These are phyloP conservation scores for Gymnocephalus cernua DNA, from an alignment of 2,113 vertebrate species.

Conservation along the genomic window DNA sequence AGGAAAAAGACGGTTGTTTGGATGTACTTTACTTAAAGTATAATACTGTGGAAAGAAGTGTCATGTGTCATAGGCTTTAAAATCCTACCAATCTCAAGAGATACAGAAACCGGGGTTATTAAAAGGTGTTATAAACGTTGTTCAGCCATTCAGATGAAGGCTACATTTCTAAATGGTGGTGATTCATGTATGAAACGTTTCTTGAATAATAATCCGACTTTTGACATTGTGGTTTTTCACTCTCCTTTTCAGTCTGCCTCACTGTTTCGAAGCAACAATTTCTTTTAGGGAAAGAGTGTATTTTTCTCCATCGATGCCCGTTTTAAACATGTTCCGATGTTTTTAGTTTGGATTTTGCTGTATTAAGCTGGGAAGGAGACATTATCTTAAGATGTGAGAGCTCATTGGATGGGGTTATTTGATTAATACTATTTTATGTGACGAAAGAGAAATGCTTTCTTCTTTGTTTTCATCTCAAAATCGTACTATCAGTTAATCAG, in stretches of 20 bases:
- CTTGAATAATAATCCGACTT: too few relatives aligned
- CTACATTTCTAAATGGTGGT: neutral
- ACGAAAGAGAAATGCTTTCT: neutral
- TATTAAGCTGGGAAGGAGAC: neutral
- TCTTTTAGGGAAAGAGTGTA: neutral
- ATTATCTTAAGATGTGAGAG: too few relatives aligned
- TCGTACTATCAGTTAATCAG: neutral
- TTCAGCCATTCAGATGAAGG: neutral
- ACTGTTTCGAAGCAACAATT: neutral
- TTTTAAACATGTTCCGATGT: neutral
- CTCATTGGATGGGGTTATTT: neutral
- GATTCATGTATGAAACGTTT: slow-evolving; percentile 6
- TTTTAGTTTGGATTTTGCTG: neutral
- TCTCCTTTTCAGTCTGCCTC: neutral
- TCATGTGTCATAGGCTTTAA: neutral
- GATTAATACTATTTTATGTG: neutral
- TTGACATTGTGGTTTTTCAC: neutral
- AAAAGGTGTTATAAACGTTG: neutral
- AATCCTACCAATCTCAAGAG: neutral
- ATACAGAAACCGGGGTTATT: neutral
- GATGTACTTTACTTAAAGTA: neutral
- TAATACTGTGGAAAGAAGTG: neutral
- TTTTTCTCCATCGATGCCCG: neutral
- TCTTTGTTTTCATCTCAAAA: neutral
- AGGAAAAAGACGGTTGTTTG: neutral